These are phyloP conservation scores for Psammodynastes pulverulentus DNA, from an alignment of 2,113 vertebrate species.

Conservation along the genomic window DNA sequence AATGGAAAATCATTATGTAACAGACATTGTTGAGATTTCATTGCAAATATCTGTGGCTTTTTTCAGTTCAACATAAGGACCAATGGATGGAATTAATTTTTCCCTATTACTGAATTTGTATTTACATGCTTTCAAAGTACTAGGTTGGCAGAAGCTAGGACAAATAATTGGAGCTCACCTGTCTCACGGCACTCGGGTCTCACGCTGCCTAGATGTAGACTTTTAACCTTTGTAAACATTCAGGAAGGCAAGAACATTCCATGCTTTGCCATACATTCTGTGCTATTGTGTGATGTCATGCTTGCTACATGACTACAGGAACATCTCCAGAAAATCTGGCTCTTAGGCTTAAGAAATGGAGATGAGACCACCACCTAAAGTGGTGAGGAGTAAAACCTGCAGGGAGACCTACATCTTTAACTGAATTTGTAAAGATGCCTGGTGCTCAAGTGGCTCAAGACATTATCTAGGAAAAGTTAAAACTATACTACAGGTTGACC, in stretches of 20 bases:
- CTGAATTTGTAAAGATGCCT: not conserved
- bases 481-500: not conserved
- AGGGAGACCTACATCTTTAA: not conserved
- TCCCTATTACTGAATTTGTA: not conserved
- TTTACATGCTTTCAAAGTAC: not conserved
- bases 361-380: not conserved
- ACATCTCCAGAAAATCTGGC: not conserved
- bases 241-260: not conserved
- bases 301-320: not conserved
- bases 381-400: not conserved
- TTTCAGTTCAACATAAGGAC: conserved; percentile 6
- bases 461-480: not conserved
- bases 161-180: not conserved
- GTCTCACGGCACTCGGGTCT: not conserved
- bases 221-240: not conserved
- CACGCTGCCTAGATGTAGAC: not conserved
- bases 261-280: not conserved
- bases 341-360: not conserved
- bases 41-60: not conserved
- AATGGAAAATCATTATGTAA: not conserved
- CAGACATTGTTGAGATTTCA: not conserved
- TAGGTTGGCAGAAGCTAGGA: not conserved
- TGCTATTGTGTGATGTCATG: not conserved
- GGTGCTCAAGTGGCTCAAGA: not conserved
- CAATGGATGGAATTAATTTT: not conserved